phyloP scores from a whole-genome alignment of 2,888 invertebrate genomes.

The Limnephilus auricula region DNA sequence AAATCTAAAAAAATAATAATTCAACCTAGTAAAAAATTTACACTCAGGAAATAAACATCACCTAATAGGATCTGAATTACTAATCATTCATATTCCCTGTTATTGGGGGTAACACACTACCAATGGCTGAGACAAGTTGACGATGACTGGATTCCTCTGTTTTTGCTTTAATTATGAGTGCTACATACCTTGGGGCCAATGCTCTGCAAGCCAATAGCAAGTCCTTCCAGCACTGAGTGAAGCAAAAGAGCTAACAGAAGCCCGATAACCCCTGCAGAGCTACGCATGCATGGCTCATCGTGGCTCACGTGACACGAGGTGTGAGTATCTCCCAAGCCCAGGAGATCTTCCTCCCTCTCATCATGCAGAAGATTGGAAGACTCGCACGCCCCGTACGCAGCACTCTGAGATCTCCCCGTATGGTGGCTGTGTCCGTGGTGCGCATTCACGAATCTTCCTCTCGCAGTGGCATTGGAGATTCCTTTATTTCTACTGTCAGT shows the following conservation, averaged over 20 bases:
- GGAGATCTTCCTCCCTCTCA: constrained; percentile 69
- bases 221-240: constrained; percentile 88
- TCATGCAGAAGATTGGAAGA: constrained; percentile 64
- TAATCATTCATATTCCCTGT: background rate
- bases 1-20: background rate
- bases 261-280: constrained; percentile 81
- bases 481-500: constrained; percentile 5
- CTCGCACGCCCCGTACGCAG: constrained; percentile 62
- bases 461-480: background rate
- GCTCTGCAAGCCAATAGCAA: constrained; percentile 88
- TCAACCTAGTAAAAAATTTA: background rate
- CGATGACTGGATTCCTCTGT: background rate
- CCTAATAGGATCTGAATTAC: background rate
- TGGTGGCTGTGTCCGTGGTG: constrained; percentile 50
- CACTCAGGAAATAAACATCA: background rate
- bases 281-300: constrained; percentile 80
- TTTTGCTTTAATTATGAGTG: background rate
- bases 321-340: constrained; percentile 69
- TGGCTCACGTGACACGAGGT: constrained; percentile 82
- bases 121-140: background rate
- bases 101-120: background rate
- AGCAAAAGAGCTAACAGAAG: constrained; percentile 85
- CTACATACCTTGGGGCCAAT: constrained; percentile 79
- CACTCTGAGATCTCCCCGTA: background rate
- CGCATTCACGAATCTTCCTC: background rate